phyloP scores from a whole-genome alignment of 2,888 invertebrate species.

The Silvanus unidentatus region DNA sequence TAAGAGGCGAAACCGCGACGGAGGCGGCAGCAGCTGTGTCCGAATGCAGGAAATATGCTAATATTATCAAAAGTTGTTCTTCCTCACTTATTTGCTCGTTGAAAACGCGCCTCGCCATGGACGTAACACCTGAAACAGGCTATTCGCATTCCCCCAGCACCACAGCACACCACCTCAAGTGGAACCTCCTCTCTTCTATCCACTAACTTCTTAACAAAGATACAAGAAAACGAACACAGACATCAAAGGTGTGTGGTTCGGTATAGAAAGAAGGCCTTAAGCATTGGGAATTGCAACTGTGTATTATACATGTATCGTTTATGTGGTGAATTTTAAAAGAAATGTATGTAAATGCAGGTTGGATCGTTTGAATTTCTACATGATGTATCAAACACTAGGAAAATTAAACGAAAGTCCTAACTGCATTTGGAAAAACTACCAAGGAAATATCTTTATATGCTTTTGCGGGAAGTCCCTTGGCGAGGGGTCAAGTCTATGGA shows the following conservation, averaged over 20 bases:
- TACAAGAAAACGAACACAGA: slow-evolving; percentile 14
- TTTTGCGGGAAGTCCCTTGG: too few relatives aligned
- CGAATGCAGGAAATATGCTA: slow-evolving; percentile 37
- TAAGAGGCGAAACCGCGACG: background rate
- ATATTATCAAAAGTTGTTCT: slow-evolving; percentile 37
- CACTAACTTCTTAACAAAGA: slow-evolving; percentile 26
- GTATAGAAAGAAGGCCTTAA: slow-evolving; percentile 17
- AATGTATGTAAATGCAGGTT: slow-evolving; percentile 28
- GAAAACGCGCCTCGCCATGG: slow-evolving; percentile 31
- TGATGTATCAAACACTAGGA: slow-evolving; percentile 7
- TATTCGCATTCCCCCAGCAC: slow-evolving; percentile 27
- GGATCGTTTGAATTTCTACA: slow-evolving; percentile 4
- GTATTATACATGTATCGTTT: slow-evolving; percentile 23
- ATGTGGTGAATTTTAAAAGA: slow-evolving; percentile 21
- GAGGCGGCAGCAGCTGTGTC: slow-evolving; percentile 27
- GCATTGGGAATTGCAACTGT: slow-evolving; percentile 31
- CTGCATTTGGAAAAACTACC: slow-evolving; percentile 16
- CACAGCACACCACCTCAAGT: slow-evolving; percentile 15
- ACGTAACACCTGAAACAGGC: slow-evolving; percentile 37
- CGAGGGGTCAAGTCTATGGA: too few relatives aligned
- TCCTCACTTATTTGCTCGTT: slow-evolving; percentile 33
- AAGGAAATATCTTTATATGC: too few relatives aligned
- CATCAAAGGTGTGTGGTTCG: slow-evolving; percentile 25
- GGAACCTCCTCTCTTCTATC: slow-evolving; percentile 12
- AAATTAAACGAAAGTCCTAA: slow-evolving; percentile 11